Evolutionary conservation across 2,888 invertebrate genomes (phyloP).

Genomic region (Lapara coniferarum): DNA sequence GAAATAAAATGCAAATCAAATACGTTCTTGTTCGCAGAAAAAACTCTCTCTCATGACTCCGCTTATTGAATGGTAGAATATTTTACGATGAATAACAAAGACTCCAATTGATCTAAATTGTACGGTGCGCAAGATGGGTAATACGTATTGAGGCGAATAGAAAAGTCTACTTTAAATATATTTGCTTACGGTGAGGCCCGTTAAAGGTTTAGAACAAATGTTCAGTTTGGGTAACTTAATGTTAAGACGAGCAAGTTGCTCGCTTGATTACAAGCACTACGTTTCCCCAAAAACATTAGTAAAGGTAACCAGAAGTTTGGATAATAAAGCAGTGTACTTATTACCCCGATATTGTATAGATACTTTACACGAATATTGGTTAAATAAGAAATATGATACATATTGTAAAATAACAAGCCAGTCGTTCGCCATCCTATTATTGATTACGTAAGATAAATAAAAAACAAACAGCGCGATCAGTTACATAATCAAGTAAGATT

Average conservation of each 20-base stretch:
- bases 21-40: background rate
- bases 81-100: conserved; percentile 33
- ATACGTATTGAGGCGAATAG: conserved; percentile 36
- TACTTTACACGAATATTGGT: no score
- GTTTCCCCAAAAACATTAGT: no score
- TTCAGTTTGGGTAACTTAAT: background rate
- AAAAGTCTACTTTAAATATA: conserved; percentile 41
- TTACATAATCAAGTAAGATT: conserved; percentile 34
- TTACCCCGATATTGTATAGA: no score
- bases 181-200: conserved; percentile 26
- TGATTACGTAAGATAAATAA: background rate
- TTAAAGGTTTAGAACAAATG: background rate
- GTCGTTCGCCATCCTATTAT: background rate
- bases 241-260: no score
- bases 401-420: conserved; percentile 4
- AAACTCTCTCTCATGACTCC: background rate
- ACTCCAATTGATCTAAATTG: conserved; percentile 38
- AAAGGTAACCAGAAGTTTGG: no score
- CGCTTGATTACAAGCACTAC: no score
- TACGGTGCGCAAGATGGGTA: conserved; percentile 29
- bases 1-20: conserved; percentile 1
- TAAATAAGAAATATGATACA: no score
- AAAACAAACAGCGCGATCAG: conserved; percentile 12
- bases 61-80: conserved; percentile 30
- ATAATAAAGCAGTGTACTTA: no score